These are phyloP conservation scores for Chelonus formosanus DNA, from an alignment of 2,888 invertebrate species.

Conservation along the genomic window DNA sequence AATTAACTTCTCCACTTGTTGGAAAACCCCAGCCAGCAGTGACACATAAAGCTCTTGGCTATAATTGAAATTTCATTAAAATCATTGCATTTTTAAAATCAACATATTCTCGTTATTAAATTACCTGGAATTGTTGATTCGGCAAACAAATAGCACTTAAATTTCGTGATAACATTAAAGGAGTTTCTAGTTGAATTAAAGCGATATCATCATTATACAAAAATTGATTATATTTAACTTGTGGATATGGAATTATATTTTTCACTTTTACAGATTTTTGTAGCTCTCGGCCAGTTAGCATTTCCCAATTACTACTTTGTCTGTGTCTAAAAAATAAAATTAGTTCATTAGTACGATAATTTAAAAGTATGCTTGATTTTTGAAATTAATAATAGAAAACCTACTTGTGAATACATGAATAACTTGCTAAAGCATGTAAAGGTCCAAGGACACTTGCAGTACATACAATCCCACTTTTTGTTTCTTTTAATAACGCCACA, in stretches of 20 bases:
- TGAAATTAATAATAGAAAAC: constrained; percentile 16
- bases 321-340: constrained; percentile 47
- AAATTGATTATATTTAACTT: constrained; percentile 70
- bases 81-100: neutral
- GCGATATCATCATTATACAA: constrained; percentile 70
- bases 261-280: constrained; percentile 57
- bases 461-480: constrained; percentile 58
- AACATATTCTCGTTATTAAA: neutral
- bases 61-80: constrained; percentile 28
- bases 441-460: constrained; percentile 63
- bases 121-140: constrained; percentile 56
- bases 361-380: constrained; percentile 6
- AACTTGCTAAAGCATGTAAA: constrained; percentile 62
- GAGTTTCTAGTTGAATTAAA: constrained; percentile 67
- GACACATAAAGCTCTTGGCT: constrained; percentile 68
- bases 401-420: constrained; percentile 62
- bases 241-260: constrained; percentile 68
- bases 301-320: constrained; percentile 56
- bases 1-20: constrained; percentile 56
- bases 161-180: constrained; percentile 67
- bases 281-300: constrained; percentile 56
- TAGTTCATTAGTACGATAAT: too few species aligned
- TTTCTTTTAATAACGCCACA: constrained; percentile 66
- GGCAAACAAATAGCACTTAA: constrained; percentile 71
- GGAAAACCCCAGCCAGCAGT: constrained; percentile 71